Conservation (phyloP, 92 coral and sea anemone species). For the Epizoanthus fatuus region DNA sequence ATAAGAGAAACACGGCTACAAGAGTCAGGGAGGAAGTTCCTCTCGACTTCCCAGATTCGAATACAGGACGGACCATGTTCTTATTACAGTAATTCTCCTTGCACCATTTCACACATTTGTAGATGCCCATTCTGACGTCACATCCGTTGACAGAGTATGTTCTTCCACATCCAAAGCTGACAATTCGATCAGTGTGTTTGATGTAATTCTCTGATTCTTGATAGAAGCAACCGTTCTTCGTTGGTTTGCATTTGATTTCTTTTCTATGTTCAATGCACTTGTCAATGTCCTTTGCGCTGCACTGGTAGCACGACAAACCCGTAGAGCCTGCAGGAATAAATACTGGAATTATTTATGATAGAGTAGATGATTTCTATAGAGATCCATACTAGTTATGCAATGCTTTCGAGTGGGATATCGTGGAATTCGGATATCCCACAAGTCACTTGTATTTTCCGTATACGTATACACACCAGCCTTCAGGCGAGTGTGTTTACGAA, state of each 20-base stretch:
- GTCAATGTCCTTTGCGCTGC: slow-evolving; percentile 32
- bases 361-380: background rate
- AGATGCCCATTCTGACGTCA: slow-evolving; percentile 67
- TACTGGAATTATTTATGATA: background rate
- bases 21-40: background rate
- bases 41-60: slow-evolving; percentile 8
- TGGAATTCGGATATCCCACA: background rate
- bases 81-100: slow-evolving; percentile 51
- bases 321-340: background rate
- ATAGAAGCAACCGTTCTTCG: slow-evolving; percentile 34
- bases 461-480: too few relatives aligned
- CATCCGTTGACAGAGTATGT: slow-evolving; percentile 58
- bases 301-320: slow-evolving; percentile 24
- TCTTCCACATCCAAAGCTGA: slow-evolving; percentile 57
- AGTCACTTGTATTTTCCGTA: background rate
- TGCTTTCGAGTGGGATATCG: too few relatives aligned
- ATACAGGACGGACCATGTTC: slow-evolving; percentile 33
- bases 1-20: background rate
- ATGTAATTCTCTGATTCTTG: slow-evolving; percentile 51
- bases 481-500: too few relatives aligned
- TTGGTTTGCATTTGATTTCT: slow-evolving; percentile 9
- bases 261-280: slow-evolving; percentile 22
- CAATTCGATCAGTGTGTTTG: slow-evolving; percentile 43
- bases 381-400: too few relatives aligned
- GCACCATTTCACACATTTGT: slow-evolving; percentile 64